Evolutionary conservation across 2,113 vertebrate species (phyloP).

Genomic region (Nanorana parkeri): DNA sequence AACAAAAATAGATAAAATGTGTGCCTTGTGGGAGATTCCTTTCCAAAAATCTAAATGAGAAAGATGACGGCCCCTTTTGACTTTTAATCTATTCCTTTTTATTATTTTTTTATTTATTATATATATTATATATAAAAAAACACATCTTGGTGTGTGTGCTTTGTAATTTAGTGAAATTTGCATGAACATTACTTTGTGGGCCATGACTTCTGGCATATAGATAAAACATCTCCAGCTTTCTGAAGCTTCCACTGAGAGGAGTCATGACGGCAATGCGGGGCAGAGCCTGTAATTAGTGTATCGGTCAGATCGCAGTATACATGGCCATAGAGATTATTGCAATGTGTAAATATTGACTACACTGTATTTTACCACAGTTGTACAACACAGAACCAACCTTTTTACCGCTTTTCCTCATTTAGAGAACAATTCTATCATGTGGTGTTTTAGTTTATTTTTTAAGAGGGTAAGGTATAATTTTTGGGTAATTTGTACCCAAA

Average conservation of each 20-base stretch:
- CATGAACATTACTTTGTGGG: not conserved
- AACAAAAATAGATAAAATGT: constrained; percentile 64
- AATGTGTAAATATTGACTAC: constrained; percentile 53
- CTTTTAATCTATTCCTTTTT: not conserved
- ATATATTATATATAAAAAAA: not conserved
- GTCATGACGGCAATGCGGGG: not conserved
- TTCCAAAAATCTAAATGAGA: constrained; percentile 3
- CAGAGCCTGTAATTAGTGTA: not conserved
- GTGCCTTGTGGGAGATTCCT: constrained; percentile 72
- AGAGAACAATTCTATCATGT: not conserved
- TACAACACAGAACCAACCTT: not conserved
- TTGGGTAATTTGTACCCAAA: not conserved
- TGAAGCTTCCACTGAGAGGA: not conserved
- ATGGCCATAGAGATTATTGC: constrained; percentile 19
- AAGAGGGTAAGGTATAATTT: not conserved
- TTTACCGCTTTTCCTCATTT: not conserved
- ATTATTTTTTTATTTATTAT: constrained; percentile 21
- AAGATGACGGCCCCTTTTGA: not conserved
- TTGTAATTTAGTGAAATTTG: not conserved
- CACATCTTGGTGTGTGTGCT: not conserved
- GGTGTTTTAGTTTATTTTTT: constrained; percentile 62
- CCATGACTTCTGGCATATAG: not conserved
- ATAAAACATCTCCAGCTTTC: not conserved
- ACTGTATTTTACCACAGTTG: constrained; percentile 33
- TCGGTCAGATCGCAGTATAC: not conserved